These are phyloP conservation scores for Etheostoma spectabile DNA, from an alignment of 2,113 vertebrate genomes.

Conservation along the genomic window DNA sequence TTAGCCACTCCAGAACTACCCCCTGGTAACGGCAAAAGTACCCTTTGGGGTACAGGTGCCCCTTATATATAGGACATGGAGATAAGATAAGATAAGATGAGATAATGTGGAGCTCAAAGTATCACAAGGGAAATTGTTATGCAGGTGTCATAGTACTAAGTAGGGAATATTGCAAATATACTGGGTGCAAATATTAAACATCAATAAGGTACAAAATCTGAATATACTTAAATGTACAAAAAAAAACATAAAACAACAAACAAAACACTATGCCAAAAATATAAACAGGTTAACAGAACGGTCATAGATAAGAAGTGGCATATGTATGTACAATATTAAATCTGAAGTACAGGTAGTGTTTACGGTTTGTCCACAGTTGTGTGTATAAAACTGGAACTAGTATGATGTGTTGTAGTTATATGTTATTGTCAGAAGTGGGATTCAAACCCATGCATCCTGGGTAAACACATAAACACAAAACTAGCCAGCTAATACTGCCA, in stretches of 20 bases:
- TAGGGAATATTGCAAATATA: not conserved
- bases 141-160: not conserved
- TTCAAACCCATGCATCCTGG: constrained; percentile 82
- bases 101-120: too few relatives aligned
- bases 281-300: not conserved
- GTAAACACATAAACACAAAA: not conserved
- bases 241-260: too few relatives aligned
- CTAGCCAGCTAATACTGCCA: not conserved
- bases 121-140: too few relatives aligned
- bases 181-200: not conserved
- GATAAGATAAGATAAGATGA: not conserved
- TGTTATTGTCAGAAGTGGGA: constrained; percentile 76
- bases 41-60: too few relatives aligned
- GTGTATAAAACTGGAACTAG: not conserved
- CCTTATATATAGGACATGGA: too few relatives aligned
- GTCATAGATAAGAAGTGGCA: not conserved
- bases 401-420: not conserved
- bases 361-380: not conserved
- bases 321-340: not conserved
- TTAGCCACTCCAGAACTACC: not conserved
- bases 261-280: not conserved
- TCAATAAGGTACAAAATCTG: too few relatives aligned
- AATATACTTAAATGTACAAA: too few relatives aligned
- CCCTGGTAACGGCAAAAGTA: not conserved
- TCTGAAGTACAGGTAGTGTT: not conserved